Evolutionary conservation across 2,888 invertebrate species (phyloP).

Genomic region (Tipula lateralis): DNA sequence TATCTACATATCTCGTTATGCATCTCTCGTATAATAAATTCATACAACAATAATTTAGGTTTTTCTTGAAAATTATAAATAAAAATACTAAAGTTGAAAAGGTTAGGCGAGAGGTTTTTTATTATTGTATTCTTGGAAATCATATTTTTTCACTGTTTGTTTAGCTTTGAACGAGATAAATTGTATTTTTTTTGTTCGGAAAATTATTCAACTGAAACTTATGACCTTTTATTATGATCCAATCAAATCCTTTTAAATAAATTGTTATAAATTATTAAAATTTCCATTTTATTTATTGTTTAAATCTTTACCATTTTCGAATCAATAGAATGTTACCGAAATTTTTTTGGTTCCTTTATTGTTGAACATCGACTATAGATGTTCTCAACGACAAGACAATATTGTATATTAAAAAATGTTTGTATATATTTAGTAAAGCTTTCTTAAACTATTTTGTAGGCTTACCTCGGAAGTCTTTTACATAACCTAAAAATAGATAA

Average conservation of each 20-base stretch:
- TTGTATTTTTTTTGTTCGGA: not conserved
- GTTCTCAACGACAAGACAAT: not conserved
- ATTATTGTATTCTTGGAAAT: not conserved
- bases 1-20: not conserved
- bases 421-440: not conserved
- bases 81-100: not conserved
- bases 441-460: slow-evolving; percentile 27
- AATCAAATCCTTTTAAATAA: not conserved
- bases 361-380: not conserved
- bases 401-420: not conserved
- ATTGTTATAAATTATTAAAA: not conserved
- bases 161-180: not conserved
- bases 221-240: not conserved
- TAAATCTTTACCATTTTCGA: not conserved
- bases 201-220: not conserved
- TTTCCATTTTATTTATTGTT: not conserved
- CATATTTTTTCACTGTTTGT: not conserved
- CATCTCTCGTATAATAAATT: not conserved
- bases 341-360: no score
- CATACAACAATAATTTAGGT: not conserved
- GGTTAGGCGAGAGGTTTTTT: not conserved
- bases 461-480: slow-evolving; percentile 50
- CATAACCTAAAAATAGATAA: slow-evolving; percentile 55
- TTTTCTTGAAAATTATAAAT: not conserved
- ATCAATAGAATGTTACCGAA: not conserved